Evolutionary conservation across 2,888 invertebrate species (phyloP).

Genomic region (Parelbella ahira): DNA sequence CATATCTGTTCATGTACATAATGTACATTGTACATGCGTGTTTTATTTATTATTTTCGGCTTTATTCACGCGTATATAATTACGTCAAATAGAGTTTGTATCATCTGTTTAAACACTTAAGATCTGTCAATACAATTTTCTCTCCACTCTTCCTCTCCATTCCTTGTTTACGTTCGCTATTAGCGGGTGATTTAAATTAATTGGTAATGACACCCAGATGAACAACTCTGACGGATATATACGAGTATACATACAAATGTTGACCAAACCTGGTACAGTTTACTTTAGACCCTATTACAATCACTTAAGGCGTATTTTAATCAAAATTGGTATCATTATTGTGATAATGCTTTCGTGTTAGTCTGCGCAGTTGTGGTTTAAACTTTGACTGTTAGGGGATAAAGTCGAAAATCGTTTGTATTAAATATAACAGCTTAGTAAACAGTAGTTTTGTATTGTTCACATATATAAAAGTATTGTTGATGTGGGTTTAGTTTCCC

Average conservation of each 20-base stretch:
- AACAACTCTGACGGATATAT: neutral
- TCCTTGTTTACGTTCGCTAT: slow-evolving; percentile 18
- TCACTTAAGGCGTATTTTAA: neutral
- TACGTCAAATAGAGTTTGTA: too few species aligned
- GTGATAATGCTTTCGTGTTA: too few species aligned
- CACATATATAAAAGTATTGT: slow-evolving; percentile 11
- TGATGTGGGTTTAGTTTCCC: slow-evolving; percentile 10
- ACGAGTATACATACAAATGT: neutral
- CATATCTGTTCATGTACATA: too few species aligned
- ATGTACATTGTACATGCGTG: too few species aligned
- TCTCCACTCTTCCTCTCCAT: slow-evolving; percentile 1
- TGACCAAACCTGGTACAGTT: too few species aligned
- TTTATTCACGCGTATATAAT: too few species aligned
- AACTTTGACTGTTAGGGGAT: neutral
- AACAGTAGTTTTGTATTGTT: slow-evolving; percentile 2
- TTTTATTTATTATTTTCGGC: too few species aligned
- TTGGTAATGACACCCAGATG: slow-evolving; percentile 23
- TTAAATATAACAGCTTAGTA: slow-evolving; percentile 31
- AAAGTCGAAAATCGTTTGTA: slow-evolving; percentile 18
- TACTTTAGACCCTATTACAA: neutral
- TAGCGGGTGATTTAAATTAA: slow-evolving; percentile 19
- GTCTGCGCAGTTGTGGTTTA: too few species aligned
- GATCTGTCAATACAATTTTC: slow-evolving; percentile 20
- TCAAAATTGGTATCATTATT: neutral
- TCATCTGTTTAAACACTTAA: too few species aligned